Conservation (phyloP, 2,888 invertebrate genomes). For the Teleogryllus oceanicus region DNA sequence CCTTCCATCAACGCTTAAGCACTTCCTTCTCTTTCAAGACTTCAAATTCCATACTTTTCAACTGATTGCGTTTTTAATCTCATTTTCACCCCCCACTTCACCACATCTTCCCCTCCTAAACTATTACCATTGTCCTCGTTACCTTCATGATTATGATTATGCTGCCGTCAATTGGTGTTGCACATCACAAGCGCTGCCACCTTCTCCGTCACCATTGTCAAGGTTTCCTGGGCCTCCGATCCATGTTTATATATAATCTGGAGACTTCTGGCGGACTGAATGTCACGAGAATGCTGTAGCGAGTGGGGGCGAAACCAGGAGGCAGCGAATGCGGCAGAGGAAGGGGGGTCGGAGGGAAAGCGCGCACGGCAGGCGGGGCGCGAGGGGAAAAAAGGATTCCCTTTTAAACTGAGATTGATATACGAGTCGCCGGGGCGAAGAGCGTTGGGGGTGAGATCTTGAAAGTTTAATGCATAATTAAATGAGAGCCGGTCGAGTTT, state of each 20-base stretch:
- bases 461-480: conserved; percentile 18
- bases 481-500: background rate
- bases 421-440: background rate
- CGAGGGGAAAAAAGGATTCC: conserved; percentile 2
- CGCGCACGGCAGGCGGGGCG: background rate
- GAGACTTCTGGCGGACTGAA: background rate
- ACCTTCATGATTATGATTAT: background rate
- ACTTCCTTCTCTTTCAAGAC: too few relatives aligned
- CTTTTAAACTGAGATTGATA: conserved; percentile 18
- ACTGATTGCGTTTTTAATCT: too few relatives aligned
- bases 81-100: too few relatives aligned
- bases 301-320: background rate
- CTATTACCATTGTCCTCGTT: background rate
- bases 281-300: background rate
- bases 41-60: too few relatives aligned
- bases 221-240: too few relatives aligned
- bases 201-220: too few relatives aligned
- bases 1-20: too few relatives aligned
- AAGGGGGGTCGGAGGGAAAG: background rate
- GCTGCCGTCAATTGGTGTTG: background rate
- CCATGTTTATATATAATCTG: background rate
- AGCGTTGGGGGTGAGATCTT: background rate
- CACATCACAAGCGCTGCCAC: too few relatives aligned
- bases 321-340: background rate
- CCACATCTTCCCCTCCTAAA: background rate